Base-by-base conservation (phyloP, 2,113 vertebrate species). In the Cyprinodon tularosa region DNA sequence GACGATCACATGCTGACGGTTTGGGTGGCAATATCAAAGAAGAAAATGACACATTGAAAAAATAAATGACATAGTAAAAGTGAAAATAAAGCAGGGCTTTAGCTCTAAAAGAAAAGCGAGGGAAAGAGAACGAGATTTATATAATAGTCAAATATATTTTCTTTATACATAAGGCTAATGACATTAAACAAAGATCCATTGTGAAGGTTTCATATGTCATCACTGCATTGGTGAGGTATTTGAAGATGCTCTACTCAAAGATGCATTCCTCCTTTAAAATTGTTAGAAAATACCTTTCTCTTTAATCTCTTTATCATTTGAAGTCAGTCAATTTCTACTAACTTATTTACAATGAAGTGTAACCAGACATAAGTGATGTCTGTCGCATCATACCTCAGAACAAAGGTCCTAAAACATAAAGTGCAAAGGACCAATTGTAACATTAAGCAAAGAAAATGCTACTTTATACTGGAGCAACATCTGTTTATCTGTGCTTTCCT, bases 1-100 rank as follows among this genome's bases (percentile, higher is more conserved):
- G 29, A 60, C 11, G 38, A 67, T 3, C 75, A 37, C 40, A 76
- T 66, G 69, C 60, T 13, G 45, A 39, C 60, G 63, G 64, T 60
- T 40, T 71, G 22, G 62, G 47, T 29, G 47, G 53, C 6, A 39
- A 81, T 36, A n/a, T 73, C 9, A 40, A 11, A 3, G 12, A n/a
- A 44, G 12, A 12, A 29, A 44, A 57, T 69, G 67, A 57, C 13
- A 38, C 39, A 38, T 57, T 1, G 44, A 17, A 40, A 57, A 69
- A 8, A 4, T 57, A 17, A 69, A 20, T n/a, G 40, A 50, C 12
- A 37, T 50, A 44, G 68, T 71, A 36, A 42, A 71, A 4, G 13
- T 14, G 45, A 44, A 40, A 45, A 40, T 20, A 44, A 53, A 60
- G 48, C 29, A 50, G 47, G 36, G 20, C 20, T 22, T 6, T 50